Conservation (phyloP, 2,888 invertebrate species). For the Synanthedon formicaeformis region DNA sequence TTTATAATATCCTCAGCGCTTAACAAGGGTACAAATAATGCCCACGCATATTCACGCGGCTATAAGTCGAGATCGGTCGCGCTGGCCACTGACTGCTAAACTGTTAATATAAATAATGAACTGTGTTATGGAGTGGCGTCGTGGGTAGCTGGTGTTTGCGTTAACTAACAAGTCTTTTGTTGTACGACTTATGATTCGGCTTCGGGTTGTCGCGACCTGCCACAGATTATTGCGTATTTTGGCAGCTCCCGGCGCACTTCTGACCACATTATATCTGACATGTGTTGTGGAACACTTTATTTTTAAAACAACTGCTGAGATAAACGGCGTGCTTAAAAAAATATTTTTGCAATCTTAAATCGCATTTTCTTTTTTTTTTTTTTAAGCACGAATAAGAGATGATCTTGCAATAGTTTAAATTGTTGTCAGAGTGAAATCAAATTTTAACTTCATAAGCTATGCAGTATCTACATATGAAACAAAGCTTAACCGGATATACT, state of each 20-base stretch:
- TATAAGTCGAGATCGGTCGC: constrained; percentile 57
- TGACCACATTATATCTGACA: constrained; percentile 32
- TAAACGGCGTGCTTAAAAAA: too few species aligned
- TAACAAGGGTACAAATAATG: constrained; percentile 69
- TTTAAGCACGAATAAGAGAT: too few species aligned
- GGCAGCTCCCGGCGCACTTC: constrained; percentile 18
- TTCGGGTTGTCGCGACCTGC: not conserved
- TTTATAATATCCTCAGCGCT: constrained; percentile 69
- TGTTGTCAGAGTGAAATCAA: too few species aligned
- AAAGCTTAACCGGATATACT: too few species aligned
- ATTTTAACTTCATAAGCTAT: too few species aligned
- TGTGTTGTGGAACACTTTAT: not conserved
- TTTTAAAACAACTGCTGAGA: too few species aligned
- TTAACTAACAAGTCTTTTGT: constrained; percentile 65
- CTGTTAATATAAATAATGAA: constrained; percentile 72
- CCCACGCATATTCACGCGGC: constrained; percentile 69
- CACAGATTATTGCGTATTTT: constrained; percentile 6
- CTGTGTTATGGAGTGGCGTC: constrained; percentile 59
- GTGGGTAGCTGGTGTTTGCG: constrained; percentile 42
- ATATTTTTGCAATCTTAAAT: too few species aligned
- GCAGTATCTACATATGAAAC: too few species aligned
- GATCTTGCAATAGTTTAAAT: too few species aligned
- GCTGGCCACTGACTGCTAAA: constrained; percentile 65
- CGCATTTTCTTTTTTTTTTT: too few species aligned
- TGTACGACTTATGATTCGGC: constrained; percentile 29